Percentiles rank a stretch among this genome's conserved stretches.
Evolutionary conservation across 2,113 vertebrate genomes (phyloP).

Genomic region (Galbula dea): DNA sequence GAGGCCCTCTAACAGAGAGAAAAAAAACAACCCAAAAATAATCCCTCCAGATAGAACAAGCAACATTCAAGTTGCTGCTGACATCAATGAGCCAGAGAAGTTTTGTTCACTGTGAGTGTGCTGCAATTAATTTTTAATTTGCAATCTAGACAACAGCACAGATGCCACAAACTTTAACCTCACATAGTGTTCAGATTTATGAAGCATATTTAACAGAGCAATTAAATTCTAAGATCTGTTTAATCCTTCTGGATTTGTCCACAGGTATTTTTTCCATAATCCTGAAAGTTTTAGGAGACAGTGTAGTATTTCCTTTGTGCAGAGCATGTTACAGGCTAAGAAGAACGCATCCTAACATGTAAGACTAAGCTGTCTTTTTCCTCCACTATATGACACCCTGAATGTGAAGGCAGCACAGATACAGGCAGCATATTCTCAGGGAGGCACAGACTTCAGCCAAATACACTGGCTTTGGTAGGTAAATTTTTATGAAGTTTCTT

Average conservation of each 20-base stretch:
- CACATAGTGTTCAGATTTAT: background rate
- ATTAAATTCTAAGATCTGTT: background rate
- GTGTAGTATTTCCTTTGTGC: background rate
- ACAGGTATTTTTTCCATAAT: background rate
- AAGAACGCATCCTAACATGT: background rate
- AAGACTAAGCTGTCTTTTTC: background rate
- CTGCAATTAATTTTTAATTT: background rate
- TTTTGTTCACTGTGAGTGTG: background rate
- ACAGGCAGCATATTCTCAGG: background rate
- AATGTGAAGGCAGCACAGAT: fast-evolving
- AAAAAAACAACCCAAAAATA: background rate
- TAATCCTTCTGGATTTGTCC: background rate
- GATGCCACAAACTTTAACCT: background rate
- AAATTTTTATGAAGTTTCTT: background rate
- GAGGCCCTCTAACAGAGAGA: background rate
- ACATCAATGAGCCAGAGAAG: background rate
- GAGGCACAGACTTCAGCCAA: background rate
- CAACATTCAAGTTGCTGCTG: background rate
- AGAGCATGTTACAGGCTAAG: background rate
- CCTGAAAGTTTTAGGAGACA: background rate
- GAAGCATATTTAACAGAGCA: background rate
- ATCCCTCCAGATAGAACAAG: background rate
- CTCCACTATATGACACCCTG: background rate
- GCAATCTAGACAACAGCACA: background rate
- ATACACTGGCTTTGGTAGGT: background rate